Base-by-base conservation (phyloP, 2,797 vertebrate genomes). In the Anguilla marmorata region DNA sequence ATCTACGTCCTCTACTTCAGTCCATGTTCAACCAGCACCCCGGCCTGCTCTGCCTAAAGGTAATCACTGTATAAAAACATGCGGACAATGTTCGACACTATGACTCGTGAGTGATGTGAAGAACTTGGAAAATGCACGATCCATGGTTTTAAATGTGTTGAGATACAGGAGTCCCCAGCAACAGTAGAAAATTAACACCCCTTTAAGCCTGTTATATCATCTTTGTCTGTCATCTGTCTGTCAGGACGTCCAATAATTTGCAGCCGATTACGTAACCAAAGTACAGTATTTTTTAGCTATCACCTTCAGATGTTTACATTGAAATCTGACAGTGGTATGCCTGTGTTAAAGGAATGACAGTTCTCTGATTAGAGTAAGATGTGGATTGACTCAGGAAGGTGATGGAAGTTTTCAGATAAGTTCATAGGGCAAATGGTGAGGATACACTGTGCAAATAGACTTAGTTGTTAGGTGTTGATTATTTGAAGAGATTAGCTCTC, bases 41-140 rank as follows among this genome's bases (percentile, higher is more conserved):
- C 91, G 16, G 84, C 95, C 94, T 11, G 89, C 91, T 8, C 86
- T 88, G 33, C 90, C 92, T 86, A 69, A 92, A 93, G 94, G 95
- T 96, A 86, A 93, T 93, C 80, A 87, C 41, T 76, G 27, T 19
- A 74, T 27, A 84, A 11, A 86, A 1, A 58, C 54, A 24, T 8
- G 66, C 27, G 21, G 4, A 3, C 27, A 69, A 8, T 30, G 21
- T 85, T 14, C 2, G 72, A 19, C 11, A 56, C 21, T 72, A 58
- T 14, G 37, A 19, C 60, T 63, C 60, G 41, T 45, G 41, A 45
- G 41, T 5, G 41, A 45, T 45, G 41, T 45, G 41, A 45, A 45
- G 41, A 45, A 45, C 41, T 45, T 45, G 41, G 41, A 45, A 45
- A 45, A 45, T 45, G 41, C 41, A 45, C 41, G 41, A 45, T 45